phyloP scores from a whole-genome alignment of 2,113 vertebrate species.

The Cacatua alba region DNA sequence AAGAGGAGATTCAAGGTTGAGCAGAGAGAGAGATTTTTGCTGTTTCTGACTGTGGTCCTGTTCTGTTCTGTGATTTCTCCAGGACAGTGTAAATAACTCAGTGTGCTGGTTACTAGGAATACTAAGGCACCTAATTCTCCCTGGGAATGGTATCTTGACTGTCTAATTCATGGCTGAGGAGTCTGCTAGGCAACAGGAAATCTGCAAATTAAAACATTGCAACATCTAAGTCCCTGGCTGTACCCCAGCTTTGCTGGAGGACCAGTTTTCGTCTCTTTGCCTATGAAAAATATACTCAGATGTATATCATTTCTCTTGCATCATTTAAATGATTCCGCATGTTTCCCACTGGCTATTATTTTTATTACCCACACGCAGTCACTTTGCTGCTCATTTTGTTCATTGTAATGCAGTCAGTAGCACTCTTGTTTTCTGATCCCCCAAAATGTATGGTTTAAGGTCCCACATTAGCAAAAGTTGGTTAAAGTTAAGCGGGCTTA shows the following conservation, averaged over 20 bases:
- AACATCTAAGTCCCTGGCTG: constrained; percentile 54
- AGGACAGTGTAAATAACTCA: constrained; percentile 24
- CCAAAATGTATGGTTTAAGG: constrained; percentile 36
- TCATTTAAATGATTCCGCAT: constrained; percentile 60
- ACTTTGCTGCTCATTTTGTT: constrained; percentile 45
- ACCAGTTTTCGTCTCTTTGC: constrained; percentile 41
- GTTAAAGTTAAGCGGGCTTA: not conserved
- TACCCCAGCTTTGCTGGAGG: constrained; percentile 46
- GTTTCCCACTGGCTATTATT: constrained; percentile 40
- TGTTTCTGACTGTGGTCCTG: not conserved
- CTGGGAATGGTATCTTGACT: not conserved
- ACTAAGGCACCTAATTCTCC: constrained; percentile 44
- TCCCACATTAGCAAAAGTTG: constrained; percentile 22
- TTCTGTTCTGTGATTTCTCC: constrained; percentile 23
- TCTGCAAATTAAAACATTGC: constrained; percentile 63
- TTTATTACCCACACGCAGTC: constrained; percentile 53
- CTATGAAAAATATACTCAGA: constrained; percentile 53
- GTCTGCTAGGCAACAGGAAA: constrained; percentile 59
- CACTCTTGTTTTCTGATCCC: constrained; percentile 35
- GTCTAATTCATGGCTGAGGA: constrained; percentile 32
- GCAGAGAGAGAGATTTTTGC: not conserved
- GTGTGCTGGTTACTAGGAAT: constrained; percentile 46
- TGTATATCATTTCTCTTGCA: constrained; percentile 33
- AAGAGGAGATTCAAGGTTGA: not conserved
- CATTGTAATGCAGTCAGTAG: constrained; percentile 41